phyloP scores from a whole-genome alignment of 2,113 vertebrate genomes.

The Lepisosteus osseus region DNA sequence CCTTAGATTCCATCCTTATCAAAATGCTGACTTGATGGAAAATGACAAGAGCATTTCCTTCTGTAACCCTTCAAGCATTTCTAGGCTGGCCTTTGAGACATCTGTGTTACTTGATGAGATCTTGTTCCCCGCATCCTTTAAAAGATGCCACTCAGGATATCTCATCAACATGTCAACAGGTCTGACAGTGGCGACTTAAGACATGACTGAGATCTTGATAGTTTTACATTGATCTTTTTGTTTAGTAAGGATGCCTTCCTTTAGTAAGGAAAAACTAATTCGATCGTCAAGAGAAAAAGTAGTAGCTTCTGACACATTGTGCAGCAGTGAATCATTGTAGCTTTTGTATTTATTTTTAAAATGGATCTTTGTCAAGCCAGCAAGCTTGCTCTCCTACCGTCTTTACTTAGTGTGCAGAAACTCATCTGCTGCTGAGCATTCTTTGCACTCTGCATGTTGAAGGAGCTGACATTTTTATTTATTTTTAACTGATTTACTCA shows the following conservation, averaged over 20 bases:
- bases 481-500: too few relatives aligned
- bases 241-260: too few relatives aligned
- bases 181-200: conserved; percentile 22
- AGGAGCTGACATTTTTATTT: too few relatives aligned
- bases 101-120: conserved; percentile 65
- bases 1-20: conserved; percentile 21
- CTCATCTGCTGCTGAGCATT: too few relatives aligned
- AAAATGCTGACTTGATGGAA: conserved; percentile 75
- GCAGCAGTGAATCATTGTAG: too few relatives aligned
- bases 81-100: conserved; percentile 59
- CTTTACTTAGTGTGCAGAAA: too few relatives aligned
- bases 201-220: conserved; percentile 16
- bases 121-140: conserved; percentile 66
- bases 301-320: too few relatives aligned
- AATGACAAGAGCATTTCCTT: conserved; percentile 72
- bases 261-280: too few relatives aligned
- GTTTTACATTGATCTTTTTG: conserved; percentile 22
- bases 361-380: too few relatives aligned
- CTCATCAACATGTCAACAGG: conserved; percentile 44
- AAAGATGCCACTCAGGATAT: conserved; percentile 50
- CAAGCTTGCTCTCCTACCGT: too few relatives aligned
- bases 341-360: too few relatives aligned
- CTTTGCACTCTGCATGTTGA: too few relatives aligned
- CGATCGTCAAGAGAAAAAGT: background rate
- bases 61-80: conserved; percentile 71